Evolutionary conservation across 2,888 invertebrate genomes (phyloP).

Genomic region (Eurytoma adleriae): DNA sequence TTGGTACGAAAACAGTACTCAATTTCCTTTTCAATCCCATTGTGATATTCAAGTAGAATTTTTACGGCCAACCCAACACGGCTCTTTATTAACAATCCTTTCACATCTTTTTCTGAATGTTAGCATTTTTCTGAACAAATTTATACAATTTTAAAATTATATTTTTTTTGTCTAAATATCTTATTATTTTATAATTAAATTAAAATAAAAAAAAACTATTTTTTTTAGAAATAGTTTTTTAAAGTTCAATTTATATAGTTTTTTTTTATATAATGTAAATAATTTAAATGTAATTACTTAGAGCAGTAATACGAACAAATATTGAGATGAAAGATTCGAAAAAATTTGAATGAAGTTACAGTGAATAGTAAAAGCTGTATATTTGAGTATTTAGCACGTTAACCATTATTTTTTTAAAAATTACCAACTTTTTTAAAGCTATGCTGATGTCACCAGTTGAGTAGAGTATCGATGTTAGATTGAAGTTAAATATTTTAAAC

Average conservation of each 20-base stretch:
- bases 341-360: not conserved
- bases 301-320: not conserved
- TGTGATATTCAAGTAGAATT: conserved; percentile 83
- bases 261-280: not conserved
- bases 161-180: too few relatives aligned
- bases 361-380: not conserved
- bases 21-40: conserved; percentile 88
- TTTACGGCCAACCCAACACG: too few relatives aligned
- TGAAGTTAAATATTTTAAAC: conserved; percentile 18
- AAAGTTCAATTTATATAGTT: not conserved
- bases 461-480: conserved; percentile 15
- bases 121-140: too few relatives aligned
- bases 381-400: conserved; percentile 2
- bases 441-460: conserved; percentile 19
- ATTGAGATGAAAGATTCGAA: not conserved
- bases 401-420: conserved; percentile 15
- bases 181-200: too few relatives aligned
- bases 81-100: too few relatives aligned
- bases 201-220: not conserved
- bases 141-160: not conserved
- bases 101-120: too few relatives aligned
- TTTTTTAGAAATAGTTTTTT: not conserved
- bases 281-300: not conserved
- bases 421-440: conserved; percentile 13
- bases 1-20: conserved; percentile 85